Conservation (phyloP, 2,113 vertebrate species). For the Hypanus sabinus region DNA sequence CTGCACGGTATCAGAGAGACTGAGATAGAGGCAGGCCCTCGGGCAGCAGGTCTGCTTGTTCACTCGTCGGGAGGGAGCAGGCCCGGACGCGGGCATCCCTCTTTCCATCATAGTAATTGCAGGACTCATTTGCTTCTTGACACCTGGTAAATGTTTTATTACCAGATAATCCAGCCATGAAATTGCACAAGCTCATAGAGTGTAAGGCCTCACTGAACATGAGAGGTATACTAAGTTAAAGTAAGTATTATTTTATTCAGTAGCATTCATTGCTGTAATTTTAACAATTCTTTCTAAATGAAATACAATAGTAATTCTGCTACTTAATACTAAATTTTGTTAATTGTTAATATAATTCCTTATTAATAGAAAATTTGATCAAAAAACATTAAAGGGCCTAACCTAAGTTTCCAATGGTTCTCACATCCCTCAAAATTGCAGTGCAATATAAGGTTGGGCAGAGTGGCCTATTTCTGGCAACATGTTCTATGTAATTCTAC, state of each 20-base stretch:
- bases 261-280: neutral
- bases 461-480: too few relatives aligned
- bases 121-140: neutral
- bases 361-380: neutral
- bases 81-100: neutral
- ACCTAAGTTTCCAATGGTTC: neutral
- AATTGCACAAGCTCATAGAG: too few relatives aligned
- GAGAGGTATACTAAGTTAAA: neutral
- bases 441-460: too few relatives aligned
- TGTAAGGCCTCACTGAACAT: neutral
- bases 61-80: neutral
- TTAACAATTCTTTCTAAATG: neutral
- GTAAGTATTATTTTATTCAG: neutral
- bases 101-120: neutral
- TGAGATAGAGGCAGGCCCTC: neutral
- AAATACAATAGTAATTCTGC: neutral
- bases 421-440: neutral
- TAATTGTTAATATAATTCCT: neutral
- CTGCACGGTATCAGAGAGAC: neutral
- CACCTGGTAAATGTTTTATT: neutral
- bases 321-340: neutral
- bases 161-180: neutral
- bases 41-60: neutral
- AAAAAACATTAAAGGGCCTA: neutral
- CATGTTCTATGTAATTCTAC: too few relatives aligned